Evolutionary conservation across 2,113 vertebrate genomes (phyloP), one percentile per base, ranked within the genome.

Genomic region (Boleophthalmus pectinirostris): DNA sequence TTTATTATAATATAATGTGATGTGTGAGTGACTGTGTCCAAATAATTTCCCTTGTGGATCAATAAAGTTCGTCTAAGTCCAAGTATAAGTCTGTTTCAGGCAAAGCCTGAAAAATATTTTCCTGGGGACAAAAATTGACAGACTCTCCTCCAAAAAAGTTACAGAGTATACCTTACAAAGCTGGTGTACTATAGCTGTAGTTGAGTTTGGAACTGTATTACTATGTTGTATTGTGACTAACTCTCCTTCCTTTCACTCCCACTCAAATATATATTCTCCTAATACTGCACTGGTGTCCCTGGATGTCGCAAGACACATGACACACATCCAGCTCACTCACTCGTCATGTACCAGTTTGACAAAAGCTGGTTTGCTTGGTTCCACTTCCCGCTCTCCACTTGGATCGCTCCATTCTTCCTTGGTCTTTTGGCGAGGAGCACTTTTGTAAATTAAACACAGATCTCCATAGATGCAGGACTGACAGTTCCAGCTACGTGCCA

Each of bases 401-500:
- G 51, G 51, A n/a, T 66, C 35, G 58, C 53, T 80, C 81, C 68
- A 45, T 78, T 87, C 73, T 78, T 78, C 61, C 71, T 74, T 80
- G 78, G 72, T 68, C 69, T 85, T 87, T 83, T 84, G 84, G 92
- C 89, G 86, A 69, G 71, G 78, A 67, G 69, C 2, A 54, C 89
- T 87, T 85, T 85, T 82, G 84, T 88, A 91, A 91, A 93, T 92
- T 80, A 90, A 91, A 85, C 88, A 88, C 90, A 91, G 91, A 87
- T 91, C 90, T 87, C 88, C 80, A 82, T 85, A 87, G 90, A 89
- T 77, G 81, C 74, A 63, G 73, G 81, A 82, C 83, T 91, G 91
- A 93, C 92, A 90, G 89, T 79, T 92, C 75, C 78, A 84, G 65
- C 81, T 86, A 87, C 82, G 83, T 92, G 92, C 90, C 92, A 92